Conservation (phyloP, 2,113 vertebrate species). For the Hippolais icterina region DNA sequence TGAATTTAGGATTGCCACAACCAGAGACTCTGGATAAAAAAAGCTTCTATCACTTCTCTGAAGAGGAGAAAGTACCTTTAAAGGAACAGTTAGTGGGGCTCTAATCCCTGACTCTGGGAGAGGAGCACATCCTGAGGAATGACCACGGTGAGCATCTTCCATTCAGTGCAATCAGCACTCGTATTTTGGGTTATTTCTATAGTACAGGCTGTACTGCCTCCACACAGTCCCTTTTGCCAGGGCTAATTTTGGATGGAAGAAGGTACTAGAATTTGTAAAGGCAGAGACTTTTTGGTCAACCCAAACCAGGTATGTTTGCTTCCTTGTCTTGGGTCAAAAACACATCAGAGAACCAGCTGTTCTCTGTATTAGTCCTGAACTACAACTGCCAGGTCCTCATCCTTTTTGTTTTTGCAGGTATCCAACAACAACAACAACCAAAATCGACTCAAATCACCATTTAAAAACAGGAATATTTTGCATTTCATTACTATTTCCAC, state of each 20-base stretch:
- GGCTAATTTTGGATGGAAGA: background rate
- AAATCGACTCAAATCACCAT: background rate
- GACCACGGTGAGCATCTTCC: background rate
- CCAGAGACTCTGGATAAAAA: background rate
- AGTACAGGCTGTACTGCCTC: background rate
- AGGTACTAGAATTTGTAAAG: background rate
- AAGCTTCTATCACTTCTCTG: background rate
- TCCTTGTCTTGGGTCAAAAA: constrained; percentile 1
- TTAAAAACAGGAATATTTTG: background rate
- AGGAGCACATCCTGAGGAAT: background rate
- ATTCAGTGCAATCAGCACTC: background rate
- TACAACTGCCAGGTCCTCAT: background rate
- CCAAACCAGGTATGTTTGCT: background rate
- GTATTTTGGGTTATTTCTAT: background rate
- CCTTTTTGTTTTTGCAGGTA: background rate
- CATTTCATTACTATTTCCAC: background rate
- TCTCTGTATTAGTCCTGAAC: background rate
- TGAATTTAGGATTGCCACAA: background rate
- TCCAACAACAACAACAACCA: background rate
- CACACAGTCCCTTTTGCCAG: background rate
- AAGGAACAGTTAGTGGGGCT: background rate
- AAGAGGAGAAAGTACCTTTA: background rate
- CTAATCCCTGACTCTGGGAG: background rate
- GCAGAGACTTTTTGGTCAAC: background rate
- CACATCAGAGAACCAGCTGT: background rate